Evolutionary conservation across 2,888 invertebrate genomes (phyloP), one percentile per base, ranked within the genome.

Genomic region (Ariolimax columbianus): DNA sequence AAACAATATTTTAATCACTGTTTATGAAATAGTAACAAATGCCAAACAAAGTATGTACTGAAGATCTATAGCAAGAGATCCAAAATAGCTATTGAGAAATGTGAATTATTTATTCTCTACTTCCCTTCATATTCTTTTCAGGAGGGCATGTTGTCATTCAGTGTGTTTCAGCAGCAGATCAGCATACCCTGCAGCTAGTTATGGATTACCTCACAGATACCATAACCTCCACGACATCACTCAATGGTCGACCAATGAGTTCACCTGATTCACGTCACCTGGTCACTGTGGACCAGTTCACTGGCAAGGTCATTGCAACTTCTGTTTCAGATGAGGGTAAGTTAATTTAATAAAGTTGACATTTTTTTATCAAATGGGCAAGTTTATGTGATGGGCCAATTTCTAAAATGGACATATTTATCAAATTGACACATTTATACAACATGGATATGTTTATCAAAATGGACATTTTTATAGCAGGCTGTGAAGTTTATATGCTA

Each of bases 71-170:
- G 11, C n/a, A n/a, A n/a, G 9, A 4, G n/a, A 63, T 3, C 59
- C n/a, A 63, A n/a, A 30, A 66, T 33, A 23, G 30, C 17, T 66
- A 11, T 66, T 66, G 33, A 66, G 7, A 66, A 33, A 11, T 11
- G 0, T 4, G 17, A 66, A 66, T 33, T 33, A 66, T 33, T 33
- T 66, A 63, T 33, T 66, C 33, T 33, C 33, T 6, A 17, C 17
- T 33, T 33, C 30, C 14, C 66, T 17, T 7, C 33, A 1, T 66
- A 63, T 66, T 51, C 9, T 75, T 36, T 1, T 55, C 93, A 96
- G 96, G 96, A 93, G 96, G 97, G 38, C 95, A 96, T 90, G 96
- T 96, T 11, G 95, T 97, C 85, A 95, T 97, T 91, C 96, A 96
- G 92, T 97, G 97, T 92, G 91, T 90, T 11, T 95, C 96, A 3